A percentile compares a stretch with the other conserved stretches of the same genome.
Conservation (phyloP, 2,888 invertebrate species). For the Calliopum simillimum region DNA sequence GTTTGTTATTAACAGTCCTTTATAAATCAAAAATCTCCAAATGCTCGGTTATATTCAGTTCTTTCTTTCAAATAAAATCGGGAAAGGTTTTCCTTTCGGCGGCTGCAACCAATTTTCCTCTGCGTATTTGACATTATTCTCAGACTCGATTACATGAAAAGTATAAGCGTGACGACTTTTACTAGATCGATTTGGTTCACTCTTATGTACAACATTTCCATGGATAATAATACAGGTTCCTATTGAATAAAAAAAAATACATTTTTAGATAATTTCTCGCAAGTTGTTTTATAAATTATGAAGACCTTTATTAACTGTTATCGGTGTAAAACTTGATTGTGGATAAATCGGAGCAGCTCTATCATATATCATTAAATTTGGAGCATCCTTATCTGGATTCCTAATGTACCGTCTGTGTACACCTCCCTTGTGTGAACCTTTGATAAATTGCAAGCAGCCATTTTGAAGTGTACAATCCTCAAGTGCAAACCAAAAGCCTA, state of each 20-base stretch:
- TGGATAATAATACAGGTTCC: constrained; percentile 91
- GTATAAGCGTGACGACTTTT: constrained; percentile 94
- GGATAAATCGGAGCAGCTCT: constrained; percentile 78
- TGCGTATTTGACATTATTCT: constrained; percentile 77
- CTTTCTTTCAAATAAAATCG: constrained; percentile 71
- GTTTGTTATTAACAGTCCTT: not conserved
- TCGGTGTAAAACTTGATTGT: constrained; percentile 78
- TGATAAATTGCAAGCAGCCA: constrained; percentile 93
- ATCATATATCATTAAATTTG: constrained; percentile 76
- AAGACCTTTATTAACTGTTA: constrained; percentile 87
- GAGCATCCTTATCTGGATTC: constrained; percentile 75
- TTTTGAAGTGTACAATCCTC: constrained; percentile 94
- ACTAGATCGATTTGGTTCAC: constrained; percentile 84
- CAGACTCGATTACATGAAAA: constrained; percentile 90
- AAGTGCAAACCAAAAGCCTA: constrained; percentile 96
- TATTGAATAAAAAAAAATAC: constrained; percentile 57
- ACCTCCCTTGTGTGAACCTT: constrained; percentile 90
- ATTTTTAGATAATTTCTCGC: not conserved
- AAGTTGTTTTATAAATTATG: not conserved
- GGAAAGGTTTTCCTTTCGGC: constrained; percentile 76
- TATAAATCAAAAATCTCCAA: not conserved
- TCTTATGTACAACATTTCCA: constrained; percentile 93
- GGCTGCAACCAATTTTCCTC: constrained; percentile 89
- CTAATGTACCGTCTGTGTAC: constrained; percentile 77
- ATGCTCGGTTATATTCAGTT: constrained; percentile 41